Evolutionary conservation across 2,888 invertebrate genomes (phyloP).

Genomic region (Callinectes sapidus): DNA sequence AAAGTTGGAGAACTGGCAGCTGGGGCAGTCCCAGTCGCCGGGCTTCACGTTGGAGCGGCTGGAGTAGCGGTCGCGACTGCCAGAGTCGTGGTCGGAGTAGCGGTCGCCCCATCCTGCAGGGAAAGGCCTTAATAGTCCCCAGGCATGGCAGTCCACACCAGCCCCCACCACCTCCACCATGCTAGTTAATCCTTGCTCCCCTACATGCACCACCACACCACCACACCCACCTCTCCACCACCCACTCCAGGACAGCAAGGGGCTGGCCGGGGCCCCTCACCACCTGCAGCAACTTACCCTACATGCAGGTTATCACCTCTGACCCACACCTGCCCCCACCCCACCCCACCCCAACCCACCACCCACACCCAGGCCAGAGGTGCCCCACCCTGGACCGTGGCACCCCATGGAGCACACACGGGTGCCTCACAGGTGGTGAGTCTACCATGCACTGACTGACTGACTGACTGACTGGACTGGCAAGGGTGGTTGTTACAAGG

Average conservation of each 20-base stretch:
- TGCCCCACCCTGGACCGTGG: neutral
- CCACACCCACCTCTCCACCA: neutral
- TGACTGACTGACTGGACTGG: neutral
- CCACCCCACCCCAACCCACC: neutral
- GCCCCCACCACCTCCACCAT: neutral
- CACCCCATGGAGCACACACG: neutral
- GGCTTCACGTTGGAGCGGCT: conserved; percentile 58
- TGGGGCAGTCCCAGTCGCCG: conserved; percentile 65
- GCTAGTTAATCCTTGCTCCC: neutral
- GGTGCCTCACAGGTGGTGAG: neutral
- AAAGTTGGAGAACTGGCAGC: conserved; percentile 63
- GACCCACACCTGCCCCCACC: neutral
- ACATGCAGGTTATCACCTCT: neutral
- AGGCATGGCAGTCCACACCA: neutral
- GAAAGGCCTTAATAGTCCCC: neutral
- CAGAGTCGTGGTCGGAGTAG: conserved; percentile 55
- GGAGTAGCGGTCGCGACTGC: conserved; percentile 50
- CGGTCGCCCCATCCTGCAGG: conserved; percentile 43
- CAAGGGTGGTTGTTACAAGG: neutral
- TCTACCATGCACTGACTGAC: neutral
- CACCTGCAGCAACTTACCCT: neutral
- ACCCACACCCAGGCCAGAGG: neutral
- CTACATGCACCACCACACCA: neutral
- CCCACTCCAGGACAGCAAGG: neutral
- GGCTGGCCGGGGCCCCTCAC: neutral